These are phyloP conservation scores for Cephus pulcher DNA, from an alignment of 2,888 invertebrate species.

Conservation along the genomic window DNA sequence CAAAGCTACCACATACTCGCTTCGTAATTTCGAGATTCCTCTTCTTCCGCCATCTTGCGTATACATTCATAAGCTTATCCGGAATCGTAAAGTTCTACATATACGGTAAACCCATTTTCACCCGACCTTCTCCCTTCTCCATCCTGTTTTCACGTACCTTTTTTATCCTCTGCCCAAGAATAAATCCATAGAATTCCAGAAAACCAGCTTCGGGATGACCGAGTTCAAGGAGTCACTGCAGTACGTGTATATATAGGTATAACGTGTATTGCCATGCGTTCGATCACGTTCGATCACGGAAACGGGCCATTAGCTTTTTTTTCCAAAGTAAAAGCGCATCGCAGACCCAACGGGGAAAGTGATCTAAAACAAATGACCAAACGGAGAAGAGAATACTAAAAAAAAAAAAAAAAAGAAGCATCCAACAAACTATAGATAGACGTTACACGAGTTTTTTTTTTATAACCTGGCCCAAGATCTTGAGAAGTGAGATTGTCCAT, in stretches of 20 bases:
- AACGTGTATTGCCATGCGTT: background rate
- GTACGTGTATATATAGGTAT: background rate
- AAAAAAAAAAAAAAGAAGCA: background rate
- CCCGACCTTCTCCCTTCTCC: background rate
- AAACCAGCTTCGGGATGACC: background rate
- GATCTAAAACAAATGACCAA: background rate
- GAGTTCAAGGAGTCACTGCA: background rate
- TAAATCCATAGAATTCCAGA: background rate
- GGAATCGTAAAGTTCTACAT: background rate
- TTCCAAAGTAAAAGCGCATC: background rate
- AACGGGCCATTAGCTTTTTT: background rate
- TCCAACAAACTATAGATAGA: background rate
- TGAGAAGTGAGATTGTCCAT: conserved; percentile 20
- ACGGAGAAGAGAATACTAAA: background rate
- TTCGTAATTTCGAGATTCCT: background rate
- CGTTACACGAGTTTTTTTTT: background rate
- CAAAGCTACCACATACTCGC: no score
- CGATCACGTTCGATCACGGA: background rate
- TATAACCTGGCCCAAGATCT: background rate
- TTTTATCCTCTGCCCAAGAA: background rate
- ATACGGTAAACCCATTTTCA: background rate
- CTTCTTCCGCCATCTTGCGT: background rate
- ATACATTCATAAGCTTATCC: background rate
- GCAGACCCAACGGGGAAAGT: background rate
- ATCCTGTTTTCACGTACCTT: background rate